Base-by-base conservation (phyloP, 35 echinoderm and acorn worm genomes). In the Apostichopus parvimensis region DNA sequence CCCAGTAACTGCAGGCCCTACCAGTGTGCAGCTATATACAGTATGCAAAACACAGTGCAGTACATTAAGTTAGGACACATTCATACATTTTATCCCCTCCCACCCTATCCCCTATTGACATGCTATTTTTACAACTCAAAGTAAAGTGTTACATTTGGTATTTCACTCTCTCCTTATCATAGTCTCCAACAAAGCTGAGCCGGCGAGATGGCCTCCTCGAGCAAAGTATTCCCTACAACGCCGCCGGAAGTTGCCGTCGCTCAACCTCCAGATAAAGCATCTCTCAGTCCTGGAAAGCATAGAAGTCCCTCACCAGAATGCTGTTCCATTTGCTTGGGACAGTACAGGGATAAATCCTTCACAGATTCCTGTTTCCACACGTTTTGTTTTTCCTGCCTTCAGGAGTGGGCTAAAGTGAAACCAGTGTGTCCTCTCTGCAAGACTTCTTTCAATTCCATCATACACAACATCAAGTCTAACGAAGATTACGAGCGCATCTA, bases 341-440 rank as follows among this genome's bases (percentile, higher is more conserved):
- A 96, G 77, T 94, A 94, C 77, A 92, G 94, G 75, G 93, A 99
- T 59, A 94, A 99, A 79, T 93, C 97, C 78, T 99, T 99, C 91
- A 96, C 95, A 1, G 95, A 96, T 54, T 83, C 62, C 56, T 98
- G 97, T 92, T 99, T 99, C 79, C 97, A 96, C 54, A 94, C 91
- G 0, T 96, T 96, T 79, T 99, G 95, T 62, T 99, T 99, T 75
- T 93, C 92, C 21, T 99, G 95, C 72, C 81, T 96, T 25, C 77
- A 90, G 55, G 97, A 99, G 80, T 99, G 97, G 97, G 93, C 97
- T 7, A 99, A 96, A 52, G 95, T 99, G 13, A 96, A 94, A 62
- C 83, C 94, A 72, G 94, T 89, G 0, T 99, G 97, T 65, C 97
- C 97, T 28, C 92, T 99, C 10, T 99, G 97, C 82, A 99, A 99